These are phyloP conservation scores for Danionella dracula DNA, from an alignment of 2,797 vertebrate genomes.

Conservation along the genomic window DNA sequence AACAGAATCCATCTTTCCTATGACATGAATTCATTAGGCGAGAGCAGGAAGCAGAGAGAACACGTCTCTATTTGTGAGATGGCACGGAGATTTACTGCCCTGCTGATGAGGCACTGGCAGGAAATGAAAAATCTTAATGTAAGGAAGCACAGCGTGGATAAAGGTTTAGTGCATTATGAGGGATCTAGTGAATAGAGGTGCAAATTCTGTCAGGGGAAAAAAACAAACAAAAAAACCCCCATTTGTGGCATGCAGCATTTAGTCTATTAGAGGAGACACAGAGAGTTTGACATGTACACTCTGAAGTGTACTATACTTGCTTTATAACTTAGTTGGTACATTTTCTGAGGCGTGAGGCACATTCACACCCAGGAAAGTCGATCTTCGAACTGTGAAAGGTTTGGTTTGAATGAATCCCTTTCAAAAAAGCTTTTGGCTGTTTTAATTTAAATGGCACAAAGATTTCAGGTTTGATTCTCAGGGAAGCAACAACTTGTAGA, in stretches of 20 bases:
- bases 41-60: slow-evolving; percentile 3
- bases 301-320: not conserved
- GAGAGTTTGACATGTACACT: not conserved
- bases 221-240: no score
- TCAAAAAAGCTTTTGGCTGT: no score
- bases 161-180: slow-evolving; percentile 4
- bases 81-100: not conserved
- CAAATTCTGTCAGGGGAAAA: not conserved
- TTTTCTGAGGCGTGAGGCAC: not conserved
- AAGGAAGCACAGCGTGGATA: not conserved
- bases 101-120: not conserved
- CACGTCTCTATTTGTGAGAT: slow-evolving; percentile 2
- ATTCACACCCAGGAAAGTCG: not conserved
- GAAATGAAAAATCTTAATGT: slow-evolving; percentile 10
- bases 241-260: not conserved
- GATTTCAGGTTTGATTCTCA: no score
- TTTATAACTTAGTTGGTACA: not conserved
- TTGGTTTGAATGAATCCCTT: no score
- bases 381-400: not conserved
- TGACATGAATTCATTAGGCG: slow-evolving; percentile 11
- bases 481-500: no score
- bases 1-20: slow-evolving; percentile 20
- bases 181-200: not conserved
- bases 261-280: not conserved
- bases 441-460: no score